Evolutionary conservation across 2,113 vertebrate genomes (phyloP), one percentile per base, ranked within the genome.

Genomic region (Saccopteryx bilineata): DNA sequence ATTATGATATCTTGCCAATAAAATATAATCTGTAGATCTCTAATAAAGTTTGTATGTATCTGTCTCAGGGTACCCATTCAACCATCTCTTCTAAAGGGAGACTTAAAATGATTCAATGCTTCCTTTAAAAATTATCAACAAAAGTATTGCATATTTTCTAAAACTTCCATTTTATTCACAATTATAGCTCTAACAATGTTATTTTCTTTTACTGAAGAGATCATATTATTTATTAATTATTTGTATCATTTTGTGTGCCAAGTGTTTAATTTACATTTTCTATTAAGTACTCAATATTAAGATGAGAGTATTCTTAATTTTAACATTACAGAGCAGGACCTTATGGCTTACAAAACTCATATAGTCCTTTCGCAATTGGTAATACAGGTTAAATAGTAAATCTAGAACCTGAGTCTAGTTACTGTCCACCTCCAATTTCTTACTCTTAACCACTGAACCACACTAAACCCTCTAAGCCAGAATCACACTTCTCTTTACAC

Each of bases 221-320:
- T 39, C 5, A 82, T 7, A 90, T 26, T 93, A 66, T 60, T 68
- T 93, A 75, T 33, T 91, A 87, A 78, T 83, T 60, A 58, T 1
- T 80, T 93, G 1, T 50, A 61, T 65, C 48, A 84, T 21, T 18
- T 9, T 75, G 28, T 52, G 11, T 87, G 24, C 8, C 26, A 56
- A 58, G 2, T 52, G 4, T 71, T 72, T 54, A 69, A 65, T 33
- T n/a, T 48, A 39, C 4, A 54, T 78, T 90, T 90, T 69, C 60
- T 33, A 56, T 94, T 91, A 56, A 75, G 54, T 84, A 74, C 4
- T 95, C 17, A 80, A 31, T 69, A 68, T 74, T 84, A 96, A 92
- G 24, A 92, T n/a, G 4, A 84, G 12, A 19, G 19, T 19, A 76
- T 9, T 65, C 17, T 31, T n/a, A 69, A 63, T 39, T 5, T 4